Conservation (phyloP, 2,888 invertebrate species). For the Synanthedon myopaeformis region DNA sequence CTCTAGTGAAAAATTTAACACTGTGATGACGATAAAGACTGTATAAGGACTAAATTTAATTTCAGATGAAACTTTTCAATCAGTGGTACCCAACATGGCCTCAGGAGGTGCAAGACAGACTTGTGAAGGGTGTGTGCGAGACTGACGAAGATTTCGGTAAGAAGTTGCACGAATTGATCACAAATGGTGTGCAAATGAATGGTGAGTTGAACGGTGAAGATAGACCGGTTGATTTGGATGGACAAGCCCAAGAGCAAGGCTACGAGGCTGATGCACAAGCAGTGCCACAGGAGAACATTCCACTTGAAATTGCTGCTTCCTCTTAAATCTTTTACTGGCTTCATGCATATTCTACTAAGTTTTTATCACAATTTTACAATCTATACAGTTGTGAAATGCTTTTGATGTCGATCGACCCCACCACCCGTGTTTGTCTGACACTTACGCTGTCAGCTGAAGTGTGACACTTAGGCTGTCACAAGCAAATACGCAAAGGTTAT, state of each 20-base stretch:
- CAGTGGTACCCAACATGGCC: constrained; percentile 88
- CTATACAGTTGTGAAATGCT: too few relatives aligned
- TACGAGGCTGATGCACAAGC: constrained; percentile 11
- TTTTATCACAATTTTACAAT: too few relatives aligned
- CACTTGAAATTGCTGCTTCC: constrained; percentile 54
- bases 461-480: too few relatives aligned
- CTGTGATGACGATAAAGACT: too few relatives aligned
- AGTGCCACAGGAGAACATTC: constrained; percentile 34
- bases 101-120: constrained; percentile 76
- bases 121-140: constrained; percentile 77
- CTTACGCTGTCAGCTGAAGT: too few relatives aligned
- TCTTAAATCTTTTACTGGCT: constrained; percentile 28
- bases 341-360: not conserved
- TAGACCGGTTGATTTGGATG: constrained; percentile 12
- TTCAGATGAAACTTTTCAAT: constrained; percentile 82
- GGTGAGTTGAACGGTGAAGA: constrained; percentile 48
- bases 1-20: too few relatives aligned
- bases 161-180: constrained; percentile 70
- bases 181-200: constrained; percentile 40
- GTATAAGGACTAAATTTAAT: not conserved
- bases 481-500: too few relatives aligned
- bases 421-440: too few relatives aligned
- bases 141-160: constrained; percentile 79
- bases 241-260: not conserved
- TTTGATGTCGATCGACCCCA: too few relatives aligned